Evolutionary conservation across 1,140 invertebrate genomes (phyloP).

Genomic region (Leptopilina boulardi): DNA sequence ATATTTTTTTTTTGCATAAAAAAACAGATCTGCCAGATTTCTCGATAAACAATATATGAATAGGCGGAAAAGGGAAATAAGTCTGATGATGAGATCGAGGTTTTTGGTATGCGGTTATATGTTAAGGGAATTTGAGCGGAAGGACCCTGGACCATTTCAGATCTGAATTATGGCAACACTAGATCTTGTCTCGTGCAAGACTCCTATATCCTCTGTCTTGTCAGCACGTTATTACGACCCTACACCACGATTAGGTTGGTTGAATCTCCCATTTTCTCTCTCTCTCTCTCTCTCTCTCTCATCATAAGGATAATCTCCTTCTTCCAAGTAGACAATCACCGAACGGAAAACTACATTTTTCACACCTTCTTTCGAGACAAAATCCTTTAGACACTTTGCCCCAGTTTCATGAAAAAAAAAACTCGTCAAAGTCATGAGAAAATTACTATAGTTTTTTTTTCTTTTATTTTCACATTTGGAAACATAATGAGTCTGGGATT

Average conservation of each 20-base stretch:
- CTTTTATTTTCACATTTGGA: background rate
- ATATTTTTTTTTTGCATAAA: no score
- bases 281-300: slow-evolving; percentile 16
- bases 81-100: background rate
- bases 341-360: slow-evolving; percentile 19
- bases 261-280: background rate
- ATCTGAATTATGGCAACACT: slow-evolving; percentile 26
- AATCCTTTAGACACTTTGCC: slow-evolving; percentile 17
- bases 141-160: slow-evolving; percentile 4
- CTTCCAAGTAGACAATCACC: slow-evolving; percentile 2
- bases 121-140: slow-evolving; percentile 28
- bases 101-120: background rate
- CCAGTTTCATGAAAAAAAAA: background rate
- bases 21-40: background rate
- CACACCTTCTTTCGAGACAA: background rate
- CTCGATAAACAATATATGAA: slow-evolving; percentile 29
- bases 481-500: background rate
- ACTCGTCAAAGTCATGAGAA: slow-evolving; percentile 13
- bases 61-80: background rate
- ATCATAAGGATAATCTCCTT: slow-evolving; percentile 23
- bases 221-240: slow-evolving; percentile 21
- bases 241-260: background rate
- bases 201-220: slow-evolving; percentile 18
- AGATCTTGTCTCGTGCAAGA: slow-evolving; percentile 27
- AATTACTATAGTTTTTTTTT: background rate